Percentiles rank a stretch among this genome's conserved stretches.
These are phyloP conservation scores for Tigriopus japonicus DNA, from an alignment of 1,140 invertebrate species.

Conservation along the genomic window DNA sequence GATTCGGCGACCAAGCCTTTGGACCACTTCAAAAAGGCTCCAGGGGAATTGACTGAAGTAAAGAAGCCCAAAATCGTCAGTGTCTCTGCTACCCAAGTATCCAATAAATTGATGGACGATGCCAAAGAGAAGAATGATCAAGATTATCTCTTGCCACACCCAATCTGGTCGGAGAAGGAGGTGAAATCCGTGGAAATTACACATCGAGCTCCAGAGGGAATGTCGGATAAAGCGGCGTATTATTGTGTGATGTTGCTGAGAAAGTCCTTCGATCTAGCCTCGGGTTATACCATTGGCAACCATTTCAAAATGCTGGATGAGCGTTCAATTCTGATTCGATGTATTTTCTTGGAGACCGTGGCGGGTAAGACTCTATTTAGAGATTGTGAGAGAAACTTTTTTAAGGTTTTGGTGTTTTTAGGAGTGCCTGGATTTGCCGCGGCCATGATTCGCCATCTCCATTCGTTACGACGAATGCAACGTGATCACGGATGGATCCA, in stretches of 20 bases:
- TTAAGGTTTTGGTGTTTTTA: not conserved
- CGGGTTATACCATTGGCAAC: not conserved
- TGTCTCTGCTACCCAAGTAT: too few relatives aligned
- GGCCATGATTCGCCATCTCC: constrained; percentile 28
- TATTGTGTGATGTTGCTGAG: not conserved
- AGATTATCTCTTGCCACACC: constrained; percentile 1
- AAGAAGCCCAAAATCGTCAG: too few relatives aligned
- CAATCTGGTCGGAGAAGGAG: constrained; percentile 1
- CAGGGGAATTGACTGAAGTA: too few relatives aligned
- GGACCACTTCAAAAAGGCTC: too few relatives aligned
- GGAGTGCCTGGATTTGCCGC: constrained; percentile 7
- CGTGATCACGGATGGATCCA: constrained; percentile 31
- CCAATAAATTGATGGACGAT: not conserved
- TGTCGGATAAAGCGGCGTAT: not conserved
- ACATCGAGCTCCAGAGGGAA: not conserved
- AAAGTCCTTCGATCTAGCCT: not conserved
- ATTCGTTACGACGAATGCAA: constrained; percentile 24
- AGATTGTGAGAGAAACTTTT: too few relatives aligned
- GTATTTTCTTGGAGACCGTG: constrained; percentile 3
- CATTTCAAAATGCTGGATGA: constrained; percentile 3
- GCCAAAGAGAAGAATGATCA: not conserved
- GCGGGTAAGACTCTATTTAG: too few relatives aligned
- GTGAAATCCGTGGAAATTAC: not conserved
- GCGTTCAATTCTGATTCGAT: not conserved
- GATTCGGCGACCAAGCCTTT: too few relatives aligned